Conservation (phyloP, 92 coral and sea anemone genomes). For the Metridium senile region DNA sequence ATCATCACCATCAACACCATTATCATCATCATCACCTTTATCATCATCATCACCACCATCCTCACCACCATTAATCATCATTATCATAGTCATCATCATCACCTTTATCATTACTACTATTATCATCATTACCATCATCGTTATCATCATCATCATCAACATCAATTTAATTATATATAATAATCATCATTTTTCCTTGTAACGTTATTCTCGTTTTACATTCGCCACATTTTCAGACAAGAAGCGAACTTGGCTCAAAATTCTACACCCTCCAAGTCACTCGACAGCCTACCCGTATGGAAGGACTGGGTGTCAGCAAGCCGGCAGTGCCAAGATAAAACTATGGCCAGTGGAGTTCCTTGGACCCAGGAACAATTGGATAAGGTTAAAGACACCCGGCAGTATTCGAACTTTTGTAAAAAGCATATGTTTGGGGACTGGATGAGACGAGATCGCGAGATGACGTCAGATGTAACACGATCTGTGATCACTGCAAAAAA, state of each 20-base stretch:
- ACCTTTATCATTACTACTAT: too few species aligned
- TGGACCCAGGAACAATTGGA: conserved; percentile 73
- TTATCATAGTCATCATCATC: too few species aligned
- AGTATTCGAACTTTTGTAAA: conserved; percentile 69
- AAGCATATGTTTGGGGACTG: conserved; percentile 85
- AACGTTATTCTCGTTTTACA: too few species aligned
- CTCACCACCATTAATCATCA: too few species aligned
- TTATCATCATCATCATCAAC: too few species aligned
- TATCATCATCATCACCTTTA: too few species aligned
- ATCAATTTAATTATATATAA: too few species aligned
- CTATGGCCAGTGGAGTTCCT: conserved; percentile 70
- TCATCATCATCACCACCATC: too few species aligned
- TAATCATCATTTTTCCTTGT: too few species aligned
- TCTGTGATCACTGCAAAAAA: neutral
- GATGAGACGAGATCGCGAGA: conserved; percentile 60
- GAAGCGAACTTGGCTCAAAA: conserved; percentile 1
- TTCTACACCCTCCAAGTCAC: conserved; percentile 6
- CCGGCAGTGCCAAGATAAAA: conserved; percentile 53
- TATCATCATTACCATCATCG: too few species aligned
- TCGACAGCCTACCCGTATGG: conserved; percentile 60
- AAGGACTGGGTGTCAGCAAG: conserved; percentile 65
- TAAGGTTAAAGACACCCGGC: conserved; percentile 57
- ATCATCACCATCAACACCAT: too few species aligned
- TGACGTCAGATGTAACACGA: neutral
- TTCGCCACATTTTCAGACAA: neutral